Conservation (phyloP, 2,797 vertebrate species). For the Pipistrellus kuhlii region DNA sequence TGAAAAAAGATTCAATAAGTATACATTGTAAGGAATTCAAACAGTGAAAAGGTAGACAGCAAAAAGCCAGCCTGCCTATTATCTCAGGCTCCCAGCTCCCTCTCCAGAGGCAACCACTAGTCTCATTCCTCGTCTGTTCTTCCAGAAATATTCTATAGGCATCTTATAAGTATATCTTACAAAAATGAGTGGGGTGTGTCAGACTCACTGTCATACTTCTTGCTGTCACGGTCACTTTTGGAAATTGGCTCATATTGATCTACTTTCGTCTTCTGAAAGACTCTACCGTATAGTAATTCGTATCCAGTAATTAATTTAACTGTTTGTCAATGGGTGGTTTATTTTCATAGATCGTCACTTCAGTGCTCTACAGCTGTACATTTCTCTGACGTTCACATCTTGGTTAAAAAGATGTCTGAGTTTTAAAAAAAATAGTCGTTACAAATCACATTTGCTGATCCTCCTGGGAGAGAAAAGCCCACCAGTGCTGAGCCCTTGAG, state of each 20-base stretch:
- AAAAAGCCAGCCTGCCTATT: not conserved
- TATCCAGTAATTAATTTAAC: conserved; percentile 3
- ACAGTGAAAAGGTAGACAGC: conserved; percentile 15
- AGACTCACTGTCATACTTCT: not conserved
- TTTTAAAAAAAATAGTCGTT: not conserved
- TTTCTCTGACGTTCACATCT: conserved; percentile 36
- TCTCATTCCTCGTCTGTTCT: not conserved
- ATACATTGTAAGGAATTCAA: not conserved
- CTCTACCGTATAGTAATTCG: not conserved
- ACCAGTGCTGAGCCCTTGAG: not conserved
- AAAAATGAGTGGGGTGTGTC: not conserved
- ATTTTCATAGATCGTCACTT: not conserved
- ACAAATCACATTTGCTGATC: not conserved
- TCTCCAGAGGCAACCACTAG: not conserved
- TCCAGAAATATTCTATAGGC: not conserved
- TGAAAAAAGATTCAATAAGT: not conserved
- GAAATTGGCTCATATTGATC: not conserved
- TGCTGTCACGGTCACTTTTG: not conserved
- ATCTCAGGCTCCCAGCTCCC: not conserved
- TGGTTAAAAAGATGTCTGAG: conserved; percentile 22
- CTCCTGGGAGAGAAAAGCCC: not conserved
- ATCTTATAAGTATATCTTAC: not conserved
- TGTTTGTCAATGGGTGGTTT: conserved; percentile 4
- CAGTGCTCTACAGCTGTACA: not conserved
- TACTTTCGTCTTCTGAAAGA: not conserved